Percentiles rank a stretch among this genome's conserved stretches.
These are phyloP conservation scores for Eupithecia vulgata DNA, from an alignment of 2,888 invertebrate genomes.

Conservation along the genomic window DNA sequence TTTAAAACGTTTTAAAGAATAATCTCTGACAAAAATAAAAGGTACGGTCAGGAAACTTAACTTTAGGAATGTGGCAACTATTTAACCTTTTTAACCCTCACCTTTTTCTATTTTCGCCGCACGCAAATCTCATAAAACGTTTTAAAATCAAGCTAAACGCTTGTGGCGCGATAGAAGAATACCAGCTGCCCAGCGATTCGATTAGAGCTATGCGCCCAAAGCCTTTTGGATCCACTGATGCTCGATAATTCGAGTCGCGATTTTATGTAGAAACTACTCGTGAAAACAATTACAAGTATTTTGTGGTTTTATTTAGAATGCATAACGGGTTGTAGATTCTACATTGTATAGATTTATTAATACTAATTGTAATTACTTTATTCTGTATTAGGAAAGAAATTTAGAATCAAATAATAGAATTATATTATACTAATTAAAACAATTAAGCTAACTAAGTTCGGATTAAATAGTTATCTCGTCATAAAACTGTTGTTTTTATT, in stretches of 20 bases:
- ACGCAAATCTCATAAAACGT: background rate
- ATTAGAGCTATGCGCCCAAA: slow-evolving; percentile 55
- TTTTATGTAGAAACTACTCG: background rate
- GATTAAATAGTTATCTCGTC: too few relatives aligned
- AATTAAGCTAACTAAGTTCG: too few relatives aligned
- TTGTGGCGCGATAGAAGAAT: slow-evolving; percentile 33
- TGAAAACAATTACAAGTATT: background rate
- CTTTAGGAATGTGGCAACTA: background rate
- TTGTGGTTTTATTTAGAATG: background rate
- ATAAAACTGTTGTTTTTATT: too few relatives aligned
- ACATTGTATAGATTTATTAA: background rate
- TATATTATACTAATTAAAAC: too few relatives aligned
- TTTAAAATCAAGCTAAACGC: background rate
- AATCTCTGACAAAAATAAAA: background rate
- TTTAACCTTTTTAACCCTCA: background rate
- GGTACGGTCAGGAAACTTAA: background rate
- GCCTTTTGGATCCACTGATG: slow-evolving; percentile 47
- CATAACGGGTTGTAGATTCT: background rate
- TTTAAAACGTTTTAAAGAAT: background rate
- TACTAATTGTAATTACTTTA: too few relatives aligned
- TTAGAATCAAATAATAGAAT: too few relatives aligned
- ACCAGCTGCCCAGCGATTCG: slow-evolving; percentile 47
- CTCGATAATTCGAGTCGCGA: slow-evolving; percentile 47
- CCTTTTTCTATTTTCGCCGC: background rate
- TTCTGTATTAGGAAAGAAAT: too few relatives aligned